These are phyloP conservation scores for Leptinotarsa lineolata DNA, from an alignment of 1,140 invertebrate species.

Conservation along the genomic window DNA sequence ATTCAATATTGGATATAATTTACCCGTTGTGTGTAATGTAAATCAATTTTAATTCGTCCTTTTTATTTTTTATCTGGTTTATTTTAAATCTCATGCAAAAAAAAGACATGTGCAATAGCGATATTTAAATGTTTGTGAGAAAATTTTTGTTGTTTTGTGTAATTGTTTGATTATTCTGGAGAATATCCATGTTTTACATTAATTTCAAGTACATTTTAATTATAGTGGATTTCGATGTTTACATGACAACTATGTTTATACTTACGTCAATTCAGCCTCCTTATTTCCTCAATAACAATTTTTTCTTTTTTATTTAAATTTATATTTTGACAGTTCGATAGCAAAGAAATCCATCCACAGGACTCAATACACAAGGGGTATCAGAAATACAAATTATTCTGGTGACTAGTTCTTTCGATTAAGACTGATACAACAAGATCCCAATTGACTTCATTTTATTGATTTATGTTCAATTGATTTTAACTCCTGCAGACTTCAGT, in stretches of 20 bases:
- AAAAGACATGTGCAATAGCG: constrained; percentile 5
- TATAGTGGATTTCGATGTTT: too few relatives aligned
- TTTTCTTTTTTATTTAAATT: too few relatives aligned
- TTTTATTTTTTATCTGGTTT: constrained; percentile 1
- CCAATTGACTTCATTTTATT: background rate
- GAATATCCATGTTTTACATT: background rate
- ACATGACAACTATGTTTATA: too few relatives aligned
- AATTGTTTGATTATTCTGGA: background rate
- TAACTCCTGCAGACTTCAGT: background rate
- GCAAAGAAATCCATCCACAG: too few relatives aligned
- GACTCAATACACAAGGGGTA: too few relatives aligned
- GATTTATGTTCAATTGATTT: background rate
- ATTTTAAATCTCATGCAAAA: background rate
- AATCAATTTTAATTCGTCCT: background rate
- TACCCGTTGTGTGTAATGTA: background rate
- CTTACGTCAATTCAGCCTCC: too few relatives aligned
- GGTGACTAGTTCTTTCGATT: too few relatives aligned
- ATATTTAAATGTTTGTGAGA: background rate
- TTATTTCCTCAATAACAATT: too few relatives aligned
- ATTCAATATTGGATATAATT: background rate
- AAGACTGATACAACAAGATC: too few relatives aligned
- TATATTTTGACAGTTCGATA: too few relatives aligned
- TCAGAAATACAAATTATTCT: too few relatives aligned
- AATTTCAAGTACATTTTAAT: too few relatives aligned
- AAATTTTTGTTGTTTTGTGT: background rate